Evolutionary conservation across 2,888 invertebrate species (phyloP).

Genomic region (Dryomyza anilis): DNA sequence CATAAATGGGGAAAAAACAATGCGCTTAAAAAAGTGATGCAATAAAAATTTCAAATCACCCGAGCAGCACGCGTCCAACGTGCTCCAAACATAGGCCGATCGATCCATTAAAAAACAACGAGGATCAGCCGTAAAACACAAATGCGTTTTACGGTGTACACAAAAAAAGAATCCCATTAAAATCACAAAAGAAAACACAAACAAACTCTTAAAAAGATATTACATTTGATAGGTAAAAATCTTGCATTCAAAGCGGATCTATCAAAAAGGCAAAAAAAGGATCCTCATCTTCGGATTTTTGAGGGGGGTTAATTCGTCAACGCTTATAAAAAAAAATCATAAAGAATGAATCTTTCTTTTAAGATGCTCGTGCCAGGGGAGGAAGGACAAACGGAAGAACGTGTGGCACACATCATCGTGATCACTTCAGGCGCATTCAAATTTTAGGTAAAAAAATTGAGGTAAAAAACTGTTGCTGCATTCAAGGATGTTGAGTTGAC

Average conservation of each 20-base stretch:
- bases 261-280: not conserved
- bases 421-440: not conserved
- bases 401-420: no score
- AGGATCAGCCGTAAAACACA: conserved; percentile 1
- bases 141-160: no score
- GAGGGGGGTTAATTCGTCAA: not conserved
- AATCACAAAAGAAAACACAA: conserved; percentile 40
- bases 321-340: no score
- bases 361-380: not conserved
- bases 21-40: no score
- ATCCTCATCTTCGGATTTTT: not conserved
- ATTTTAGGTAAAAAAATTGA: not conserved
- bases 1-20: no score
- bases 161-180: conserved; percentile 52
- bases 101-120: conserved; percentile 13
- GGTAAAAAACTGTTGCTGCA: not conserved
- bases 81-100: conserved; percentile 14
- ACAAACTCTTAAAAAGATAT: conserved; percentile 31
- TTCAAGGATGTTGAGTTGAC: not conserved
- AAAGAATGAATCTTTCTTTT: not conserved
- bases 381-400: not conserved
- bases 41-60: not conserved
- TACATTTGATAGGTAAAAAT: not conserved
- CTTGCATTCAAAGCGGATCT: not conserved
- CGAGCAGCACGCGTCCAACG: conserved; percentile 10